Percentiles rank a stretch among this genome's conserved stretches.
These are phyloP conservation scores for Ptilorrhoa leucosticta DNA, from an alignment of 2,113 vertebrate genomes.

Conservation along the genomic window DNA sequence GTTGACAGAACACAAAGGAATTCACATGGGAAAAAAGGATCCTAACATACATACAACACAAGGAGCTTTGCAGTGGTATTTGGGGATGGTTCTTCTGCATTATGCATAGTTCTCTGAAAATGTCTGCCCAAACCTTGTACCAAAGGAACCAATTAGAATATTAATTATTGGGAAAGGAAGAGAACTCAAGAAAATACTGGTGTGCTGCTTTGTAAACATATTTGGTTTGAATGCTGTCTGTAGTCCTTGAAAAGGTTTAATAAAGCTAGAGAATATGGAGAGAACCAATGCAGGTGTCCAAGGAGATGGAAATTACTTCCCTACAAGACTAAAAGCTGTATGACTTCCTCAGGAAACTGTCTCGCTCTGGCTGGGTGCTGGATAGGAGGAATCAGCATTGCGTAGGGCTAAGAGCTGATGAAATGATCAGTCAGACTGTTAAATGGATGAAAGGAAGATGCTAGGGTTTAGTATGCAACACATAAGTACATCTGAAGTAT, in stretches of 20 bases:
- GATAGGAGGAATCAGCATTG: not conserved
- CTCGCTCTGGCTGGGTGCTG: not conserved
- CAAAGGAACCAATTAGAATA: not conserved
- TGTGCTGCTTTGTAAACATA: not conserved
- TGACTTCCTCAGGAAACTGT: not conserved
- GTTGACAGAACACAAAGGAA: not conserved
- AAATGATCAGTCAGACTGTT: not conserved
- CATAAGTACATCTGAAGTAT: not conserved
- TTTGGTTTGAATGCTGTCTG: not conserved
- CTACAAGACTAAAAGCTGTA: not conserved
- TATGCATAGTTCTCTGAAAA: not conserved
- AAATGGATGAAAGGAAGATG: not conserved
- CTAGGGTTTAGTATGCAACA: not conserved
- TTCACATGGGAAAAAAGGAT: not conserved
- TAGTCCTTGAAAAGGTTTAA: not conserved
- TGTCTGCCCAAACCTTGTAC: not conserved
- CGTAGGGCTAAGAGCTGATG: not conserved
- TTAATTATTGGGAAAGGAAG: not conserved
- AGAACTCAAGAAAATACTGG: not conserved
- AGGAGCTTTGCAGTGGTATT: not conserved
- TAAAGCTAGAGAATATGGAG: not conserved
- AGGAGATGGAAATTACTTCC: not conserved
- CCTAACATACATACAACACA: not conserved
- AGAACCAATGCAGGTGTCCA: not conserved
- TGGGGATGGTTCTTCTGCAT: not conserved